Conservation (phyloP, 2,797 vertebrate genomes). For the Ptychadena robeensis region DNA sequence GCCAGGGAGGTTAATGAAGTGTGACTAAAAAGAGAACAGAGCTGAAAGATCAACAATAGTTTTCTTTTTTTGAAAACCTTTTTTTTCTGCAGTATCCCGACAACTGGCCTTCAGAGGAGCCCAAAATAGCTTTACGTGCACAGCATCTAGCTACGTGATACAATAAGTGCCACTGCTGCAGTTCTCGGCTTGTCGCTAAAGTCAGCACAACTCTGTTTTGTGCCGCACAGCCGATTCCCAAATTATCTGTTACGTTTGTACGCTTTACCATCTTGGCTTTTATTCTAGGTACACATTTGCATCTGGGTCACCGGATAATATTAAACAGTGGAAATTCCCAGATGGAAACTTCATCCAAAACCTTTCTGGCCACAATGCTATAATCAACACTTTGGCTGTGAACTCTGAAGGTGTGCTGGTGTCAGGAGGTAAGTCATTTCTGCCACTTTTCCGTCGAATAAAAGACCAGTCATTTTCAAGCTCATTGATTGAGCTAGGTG, state of each 20-base stretch:
- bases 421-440: slow-evolving; percentile 87
- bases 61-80: not conserved
- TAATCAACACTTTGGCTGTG: slow-evolving; percentile 95
- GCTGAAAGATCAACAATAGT: not conserved
- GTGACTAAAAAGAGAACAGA: not conserved
- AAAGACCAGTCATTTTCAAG: not conserved
- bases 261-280: slow-evolving; percentile 38
- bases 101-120: slow-evolving; percentile 3
- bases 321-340: slow-evolving; percentile 98
- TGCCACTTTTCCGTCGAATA: not conserved
- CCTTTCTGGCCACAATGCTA: slow-evolving; percentile 96
- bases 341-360: slow-evolving; percentile 98
- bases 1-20: too few species aligned
- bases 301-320: slow-evolving; percentile 98
- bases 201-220: slow-evolving; percentile 40
- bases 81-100: not conserved
- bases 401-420: slow-evolving; percentile 96
- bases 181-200: slow-evolving; percentile 18
- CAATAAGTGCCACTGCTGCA: slow-evolving; percentile 36
- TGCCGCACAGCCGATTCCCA: slow-evolving; percentile 5
- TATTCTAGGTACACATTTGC: slow-evolving; percentile 93
- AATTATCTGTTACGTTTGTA: slow-evolving; percentile 15
- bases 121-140: slow-evolving; percentile 24
- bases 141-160: slow-evolving; percentile 2
- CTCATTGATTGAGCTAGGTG: not conserved